Base-by-base conservation (phyloP, 2,797 vertebrate genomes). In the Lerista edwardsae region DNA sequence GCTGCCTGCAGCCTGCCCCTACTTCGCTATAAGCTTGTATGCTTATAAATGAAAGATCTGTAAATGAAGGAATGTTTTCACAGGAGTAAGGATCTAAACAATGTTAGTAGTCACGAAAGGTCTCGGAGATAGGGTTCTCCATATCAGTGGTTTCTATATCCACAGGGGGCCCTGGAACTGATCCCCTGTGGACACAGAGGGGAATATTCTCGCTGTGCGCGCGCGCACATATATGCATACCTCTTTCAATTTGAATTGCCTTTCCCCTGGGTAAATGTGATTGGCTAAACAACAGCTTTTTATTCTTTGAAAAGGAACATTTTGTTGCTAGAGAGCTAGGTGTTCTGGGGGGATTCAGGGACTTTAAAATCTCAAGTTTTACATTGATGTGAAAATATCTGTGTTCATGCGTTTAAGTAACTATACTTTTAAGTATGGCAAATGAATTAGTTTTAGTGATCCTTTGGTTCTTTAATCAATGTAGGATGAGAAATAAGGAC, bases 331-430 rank as follows among this genome's bases (percentile, higher is more conserved):
- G 47, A 55, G 5, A 29, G 5, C 7, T 74, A 11, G 29, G 29
- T 29, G 29, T 17, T 51, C n/a, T 51, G 47, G 47, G 47, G 9
- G 14, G 34, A 6, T 51, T 74, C 21, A 51, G 15, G 29, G 29
- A n/a, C 27, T 9, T 74, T 34, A 74, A 74, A 74, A 47, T 34
- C n/a, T 68, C 17, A 21, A 39, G 10, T 69, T 25, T 27, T 25
- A 62, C 25, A 27, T 29, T 62, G 25, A 62, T 62, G 25, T 62
- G 75, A 87, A 79, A 88, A 47, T 79, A 27, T 55, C 9, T 80
- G 36, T 65, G 65, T 89, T 84, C 73, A 84, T 84, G 41, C n/a
- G n/a, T 55, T 9, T 64, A 79, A 77, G 83, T 85, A 78, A 75
- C 75, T 76, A 0, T 0, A 1, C 87, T 85, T 47, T 47, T 85